Evolutionary conservation across 2,113 vertebrate species (phyloP).

Genomic region (Rhipidura dahli): DNA sequence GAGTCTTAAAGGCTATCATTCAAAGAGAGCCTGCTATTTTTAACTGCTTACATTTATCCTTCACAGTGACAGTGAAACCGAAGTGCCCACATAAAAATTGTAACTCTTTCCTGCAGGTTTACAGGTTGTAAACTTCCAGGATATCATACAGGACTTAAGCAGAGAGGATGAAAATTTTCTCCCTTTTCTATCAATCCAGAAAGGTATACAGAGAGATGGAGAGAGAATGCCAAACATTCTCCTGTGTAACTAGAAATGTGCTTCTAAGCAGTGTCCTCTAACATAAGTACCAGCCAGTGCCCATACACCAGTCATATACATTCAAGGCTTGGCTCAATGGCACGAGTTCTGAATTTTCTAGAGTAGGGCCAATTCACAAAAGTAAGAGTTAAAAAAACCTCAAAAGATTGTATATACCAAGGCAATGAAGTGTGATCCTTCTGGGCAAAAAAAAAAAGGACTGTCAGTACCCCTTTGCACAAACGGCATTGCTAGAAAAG

Average conservation of each 20-base stretch:
- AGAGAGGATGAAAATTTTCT: constrained; percentile 4
- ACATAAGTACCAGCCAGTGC: constrained; percentile 39
- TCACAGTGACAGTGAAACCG: constrained; percentile 50
- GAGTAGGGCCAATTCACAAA: constrained; percentile 26
- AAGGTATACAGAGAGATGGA: constrained; percentile 9
- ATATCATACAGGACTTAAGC: constrained; percentile 14
- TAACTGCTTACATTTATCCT: constrained; percentile 36
- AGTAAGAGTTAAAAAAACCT: constrained; percentile 42
- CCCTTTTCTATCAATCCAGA: constrained; percentile 29
- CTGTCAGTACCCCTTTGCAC: constrained; percentile 49
- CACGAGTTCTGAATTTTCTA: constrained; percentile 58
- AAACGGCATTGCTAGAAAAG: constrained; percentile 57
- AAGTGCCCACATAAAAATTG: constrained; percentile 9
- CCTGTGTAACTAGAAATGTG: constrained; percentile 43
- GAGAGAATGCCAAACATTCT: constrained; percentile 22
- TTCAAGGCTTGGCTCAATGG: constrained; percentile 69
- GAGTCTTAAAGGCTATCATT: background rate
- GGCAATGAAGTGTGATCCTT: constrained; percentile 66
- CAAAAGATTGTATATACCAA: constrained; percentile 60
- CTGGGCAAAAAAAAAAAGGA: background rate
- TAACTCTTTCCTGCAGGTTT: constrained; percentile 18
- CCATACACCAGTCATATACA: constrained; percentile 49
- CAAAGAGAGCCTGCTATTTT: constrained; percentile 51
- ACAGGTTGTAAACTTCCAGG: constrained; percentile 52
- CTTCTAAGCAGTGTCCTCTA: constrained; percentile 34